Conservation (phyloP, 2,113 vertebrate genomes). For the Rhea pennata region DNA sequence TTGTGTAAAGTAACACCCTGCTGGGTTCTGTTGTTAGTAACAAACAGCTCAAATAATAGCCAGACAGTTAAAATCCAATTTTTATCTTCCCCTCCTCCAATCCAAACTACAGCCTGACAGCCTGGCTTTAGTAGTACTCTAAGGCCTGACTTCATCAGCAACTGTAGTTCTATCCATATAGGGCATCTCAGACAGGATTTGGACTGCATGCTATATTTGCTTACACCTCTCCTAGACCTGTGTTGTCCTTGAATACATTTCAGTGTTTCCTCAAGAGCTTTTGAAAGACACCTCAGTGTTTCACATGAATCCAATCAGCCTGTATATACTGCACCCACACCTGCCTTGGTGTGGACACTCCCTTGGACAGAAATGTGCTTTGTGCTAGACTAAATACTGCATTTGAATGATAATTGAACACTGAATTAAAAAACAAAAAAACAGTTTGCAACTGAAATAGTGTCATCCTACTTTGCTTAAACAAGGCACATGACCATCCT, state of each 20-base stretch:
- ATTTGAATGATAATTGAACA: background rate
- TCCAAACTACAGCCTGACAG: background rate
- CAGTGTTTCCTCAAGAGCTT: background rate
- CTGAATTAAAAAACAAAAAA: background rate
- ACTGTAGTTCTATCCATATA: background rate
- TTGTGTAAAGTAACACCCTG: background rate
- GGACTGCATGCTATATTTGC: background rate
- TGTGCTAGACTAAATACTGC: background rate
- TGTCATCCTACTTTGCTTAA: background rate
- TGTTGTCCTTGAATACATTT: background rate
- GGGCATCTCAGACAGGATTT: background rate
- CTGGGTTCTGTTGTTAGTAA: constrained; percentile 6
- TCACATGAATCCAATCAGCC: background rate
- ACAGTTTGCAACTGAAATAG: background rate
- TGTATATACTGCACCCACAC: background rate
- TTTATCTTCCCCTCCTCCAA: background rate
- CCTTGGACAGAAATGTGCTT: background rate
- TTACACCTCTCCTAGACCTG: background rate
- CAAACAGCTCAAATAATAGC: background rate
- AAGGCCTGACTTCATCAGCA: background rate
- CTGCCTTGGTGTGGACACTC: background rate
- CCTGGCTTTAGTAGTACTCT: background rate
- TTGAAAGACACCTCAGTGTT: background rate
- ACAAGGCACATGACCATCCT: background rate
- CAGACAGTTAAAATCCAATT: background rate